Base-by-base conservation (phyloP, 2,797 vertebrate genomes). In the Alca torda region DNA sequence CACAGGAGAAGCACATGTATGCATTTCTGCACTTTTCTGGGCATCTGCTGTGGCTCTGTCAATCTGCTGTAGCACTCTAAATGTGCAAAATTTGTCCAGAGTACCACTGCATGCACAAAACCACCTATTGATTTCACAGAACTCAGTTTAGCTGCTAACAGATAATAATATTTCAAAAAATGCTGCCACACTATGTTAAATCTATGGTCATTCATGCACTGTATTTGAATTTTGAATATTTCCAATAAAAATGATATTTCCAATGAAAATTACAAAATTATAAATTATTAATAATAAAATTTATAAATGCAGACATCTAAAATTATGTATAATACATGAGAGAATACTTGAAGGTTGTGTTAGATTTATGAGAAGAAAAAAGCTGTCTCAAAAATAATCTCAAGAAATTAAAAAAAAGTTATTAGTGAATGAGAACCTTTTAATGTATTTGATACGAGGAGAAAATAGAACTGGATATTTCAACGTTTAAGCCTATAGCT, bases 1-100 rank as follows among this genome's bases (percentile, higher is more conserved):
- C 11, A 24, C 4, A 56, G 13, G 13, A 72, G 60, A 46, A 68
- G 4, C 1, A 1, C 7, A 4, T 4, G 4, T 60, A 31, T n/a
- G 2, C 1, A 2, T 50, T 70, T 77, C 15, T 81, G 2, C 7
- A 17, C 5, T 84, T 83, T 31, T 46, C 43, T 39, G 7, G 12
- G 24, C 21, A 70, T 35, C 18, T 54, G 3, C 26, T 63, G 5
- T 35, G 39, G 3, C 23, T 81, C 28, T 67, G 16, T 26, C 21
- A 8, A 23, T 48, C 46, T 48, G 20, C 21, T 48, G 46, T 48
- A 20, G 46, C 13, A 30, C 13, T 50, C 10, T 35, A 35, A 46
- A 31, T 5, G 33, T 33, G 48, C 17, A 87, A 78, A 81, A 28
- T 70, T 74, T 70, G 3, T 70, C 2, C 8, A 50, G n/a, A 18